Conservation (phyloP, 2,113 vertebrate species). For the Phodopus roborovskii region DNA sequence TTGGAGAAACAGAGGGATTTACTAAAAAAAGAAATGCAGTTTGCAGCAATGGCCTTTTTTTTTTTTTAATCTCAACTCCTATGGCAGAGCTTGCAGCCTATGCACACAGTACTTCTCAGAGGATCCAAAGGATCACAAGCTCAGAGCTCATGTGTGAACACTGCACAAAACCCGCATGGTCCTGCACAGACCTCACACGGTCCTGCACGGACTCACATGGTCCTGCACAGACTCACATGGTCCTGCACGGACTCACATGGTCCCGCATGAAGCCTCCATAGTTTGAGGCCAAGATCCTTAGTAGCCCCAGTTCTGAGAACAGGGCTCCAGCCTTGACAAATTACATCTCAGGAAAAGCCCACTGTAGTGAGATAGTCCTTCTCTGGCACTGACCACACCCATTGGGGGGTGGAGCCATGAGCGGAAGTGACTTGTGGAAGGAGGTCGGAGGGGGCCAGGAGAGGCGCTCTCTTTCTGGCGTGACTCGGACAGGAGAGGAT, state of each 20-base stretch:
- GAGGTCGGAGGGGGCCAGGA: no score
- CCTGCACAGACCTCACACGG: background rate
- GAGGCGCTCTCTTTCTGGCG: no score
- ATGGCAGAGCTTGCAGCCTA: rapidly evolving
- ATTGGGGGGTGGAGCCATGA: no score
- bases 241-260: background rate
- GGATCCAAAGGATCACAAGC: no score
- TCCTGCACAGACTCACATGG: no score
- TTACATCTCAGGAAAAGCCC: background rate
- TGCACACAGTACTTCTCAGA: background rate
- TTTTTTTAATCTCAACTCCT: background rate
- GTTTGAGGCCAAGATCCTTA: background rate
- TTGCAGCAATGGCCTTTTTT: background rate
- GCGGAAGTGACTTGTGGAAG: no score
- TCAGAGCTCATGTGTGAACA: background rate
- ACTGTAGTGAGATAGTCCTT: no score
- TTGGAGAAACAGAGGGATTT: background rate
- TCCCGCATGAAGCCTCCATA: background rate
- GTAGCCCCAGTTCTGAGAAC: background rate
- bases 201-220: background rate
- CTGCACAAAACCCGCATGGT: background rate
- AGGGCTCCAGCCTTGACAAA: background rate
- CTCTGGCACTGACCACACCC: no score
- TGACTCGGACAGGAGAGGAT: no score
- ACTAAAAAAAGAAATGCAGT: background rate